Evolutionary conservation across 2,113 vertebrate species (phyloP), one percentile per base, ranked within the genome.

Genomic region (Sinocyclocheilus rhinocerous): DNA sequence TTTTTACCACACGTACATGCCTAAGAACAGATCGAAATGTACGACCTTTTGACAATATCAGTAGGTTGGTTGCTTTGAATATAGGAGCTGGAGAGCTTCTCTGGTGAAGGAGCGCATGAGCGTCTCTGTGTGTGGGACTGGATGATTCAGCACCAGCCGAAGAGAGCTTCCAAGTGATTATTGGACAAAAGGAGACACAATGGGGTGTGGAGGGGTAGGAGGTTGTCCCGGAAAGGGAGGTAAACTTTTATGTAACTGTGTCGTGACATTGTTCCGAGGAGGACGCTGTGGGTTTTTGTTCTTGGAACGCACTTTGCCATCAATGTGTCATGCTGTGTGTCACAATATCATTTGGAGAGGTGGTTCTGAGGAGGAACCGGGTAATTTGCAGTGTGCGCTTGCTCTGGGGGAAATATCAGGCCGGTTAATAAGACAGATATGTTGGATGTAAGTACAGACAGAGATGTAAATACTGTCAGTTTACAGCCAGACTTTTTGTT

Each of bases 61-160:
- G 83, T 69, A 78, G 48, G 61, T 16, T 52, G 61, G 33, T 22
- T 73, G 85, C 76, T 86, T 82, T 33, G 65, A 84, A 70, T 77
- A 86, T 77, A 75, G 59, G 80, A 82, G 73, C n/a, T 85, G 50
- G 48, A 80, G 84, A 89, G 83, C 70, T 84, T 84, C 87, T 83
- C 48, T 81, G 76, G 75, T 80, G 73, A 84, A 84, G 85, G 76
- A 84, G 85, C 81, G 52, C 83, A 87, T 85, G 79, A 87, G 73
- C 70, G 45, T 73, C 78, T 87, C 63, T 76, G 85, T 85, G 85
- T 85, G 89, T 87, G 87, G 79, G 89, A 87, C 79, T 80, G 78
- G 55, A 81, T 90, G 89, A 90, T 84, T 90, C 87, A 90, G 89
- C 87, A 82, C 42, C 33, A 82, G 81, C 82, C 61, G 42, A 63